phyloP scores from a whole-genome alignment of 2,888 invertebrate species.

The Kuschelorhynchus macadamiae region DNA sequence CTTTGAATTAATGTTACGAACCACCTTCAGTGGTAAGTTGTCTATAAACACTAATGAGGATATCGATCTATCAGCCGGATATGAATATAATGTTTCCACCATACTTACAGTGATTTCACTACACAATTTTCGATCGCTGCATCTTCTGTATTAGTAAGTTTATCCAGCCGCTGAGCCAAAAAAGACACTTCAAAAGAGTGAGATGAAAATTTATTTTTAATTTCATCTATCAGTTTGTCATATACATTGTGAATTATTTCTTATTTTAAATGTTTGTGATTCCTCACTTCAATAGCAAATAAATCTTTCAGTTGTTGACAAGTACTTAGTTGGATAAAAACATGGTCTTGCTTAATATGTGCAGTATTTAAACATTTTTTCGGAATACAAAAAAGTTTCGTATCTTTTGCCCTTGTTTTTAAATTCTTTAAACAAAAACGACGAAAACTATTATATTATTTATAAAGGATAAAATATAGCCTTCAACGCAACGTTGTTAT shows the following conservation, averaged over 20 bases:
- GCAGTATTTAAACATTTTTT: slow-evolving; percentile 36
- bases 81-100: slow-evolving; percentile 56
- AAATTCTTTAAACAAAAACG: too few relatives aligned
- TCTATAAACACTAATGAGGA: slow-evolving; percentile 52
- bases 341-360: slow-evolving; percentile 51
- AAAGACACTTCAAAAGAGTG: slow-evolving; percentile 29
- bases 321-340: slow-evolving; percentile 54
- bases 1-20: neutral
- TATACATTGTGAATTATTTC: slow-evolving; percentile 51
- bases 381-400: slow-evolving; percentile 51
- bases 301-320: slow-evolving; percentile 55
- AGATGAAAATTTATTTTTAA: slow-evolving; percentile 48
- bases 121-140: slow-evolving; percentile 21
- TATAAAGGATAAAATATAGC: too few relatives aligned
- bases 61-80: slow-evolving; percentile 54
- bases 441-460: too few relatives aligned
- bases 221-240: slow-evolving; percentile 55
- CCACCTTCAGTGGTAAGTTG: slow-evolving; percentile 9
- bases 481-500: too few relatives aligned
- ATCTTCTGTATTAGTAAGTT: slow-evolving; percentile 21
- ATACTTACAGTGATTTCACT: slow-evolving; percentile 57
- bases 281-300: slow-evolving; percentile 57
- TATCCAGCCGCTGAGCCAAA: slow-evolving; percentile 18
- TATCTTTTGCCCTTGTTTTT: slow-evolving; percentile 50
- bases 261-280: slow-evolving; percentile 51